A percentile compares a stretch with the other conserved stretches of the same genome.
These are phyloP conservation scores for Hemiprocne comata DNA, from an alignment of 2,113 vertebrate species.

Conservation along the genomic window DNA sequence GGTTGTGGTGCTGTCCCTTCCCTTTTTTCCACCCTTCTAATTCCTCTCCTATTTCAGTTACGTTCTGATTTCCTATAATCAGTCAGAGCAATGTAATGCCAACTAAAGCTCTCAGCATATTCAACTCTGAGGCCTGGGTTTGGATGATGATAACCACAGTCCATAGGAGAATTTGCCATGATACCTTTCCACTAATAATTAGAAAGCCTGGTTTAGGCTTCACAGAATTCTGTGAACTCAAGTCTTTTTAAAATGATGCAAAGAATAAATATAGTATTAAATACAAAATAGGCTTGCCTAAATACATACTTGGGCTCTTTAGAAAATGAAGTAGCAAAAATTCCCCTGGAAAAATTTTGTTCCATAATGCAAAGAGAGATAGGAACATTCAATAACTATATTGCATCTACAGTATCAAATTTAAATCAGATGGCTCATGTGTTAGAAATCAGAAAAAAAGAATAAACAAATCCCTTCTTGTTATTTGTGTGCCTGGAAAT, in stretches of 20 bases:
- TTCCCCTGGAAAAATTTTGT: background rate
- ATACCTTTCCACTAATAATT: background rate
- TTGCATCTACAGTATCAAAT: background rate
- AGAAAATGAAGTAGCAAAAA: background rate
- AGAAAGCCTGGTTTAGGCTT: background rate
- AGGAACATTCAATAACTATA: background rate
- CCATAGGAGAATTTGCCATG: background rate
- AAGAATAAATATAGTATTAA: background rate
- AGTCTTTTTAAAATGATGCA: background rate
- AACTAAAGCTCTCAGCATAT: background rate
- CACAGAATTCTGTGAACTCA: background rate
- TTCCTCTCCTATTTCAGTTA: background rate
- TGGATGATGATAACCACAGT: background rate
- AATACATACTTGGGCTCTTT: background rate
- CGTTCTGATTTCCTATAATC: background rate
- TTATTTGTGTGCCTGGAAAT: background rate
- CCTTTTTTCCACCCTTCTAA: slow-evolving; percentile 17
- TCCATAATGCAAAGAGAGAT: background rate
- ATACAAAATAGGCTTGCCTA: background rate
- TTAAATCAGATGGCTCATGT: background rate
- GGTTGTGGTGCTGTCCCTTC: slow-evolving; percentile 7
- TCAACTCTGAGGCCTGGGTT: background rate
- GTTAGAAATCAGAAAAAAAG: background rate
- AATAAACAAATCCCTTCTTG: background rate
- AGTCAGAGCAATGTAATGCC: background rate